Conservation (phyloP, 2,888 invertebrate species). For the Erynnis tages region DNA sequence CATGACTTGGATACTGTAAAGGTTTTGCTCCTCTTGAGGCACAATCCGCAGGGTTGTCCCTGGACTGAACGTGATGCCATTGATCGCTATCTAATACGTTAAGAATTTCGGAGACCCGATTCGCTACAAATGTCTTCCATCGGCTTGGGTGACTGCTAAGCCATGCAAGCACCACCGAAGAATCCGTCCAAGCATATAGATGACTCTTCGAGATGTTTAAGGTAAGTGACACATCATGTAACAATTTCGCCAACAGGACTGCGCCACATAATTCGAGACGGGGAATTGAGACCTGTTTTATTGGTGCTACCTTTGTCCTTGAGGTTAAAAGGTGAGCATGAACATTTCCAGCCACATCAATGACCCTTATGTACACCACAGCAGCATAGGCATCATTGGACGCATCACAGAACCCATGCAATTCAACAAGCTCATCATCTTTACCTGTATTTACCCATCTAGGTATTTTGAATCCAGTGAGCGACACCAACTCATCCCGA, state of each 20-base stretch:
- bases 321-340: constrained; percentile 13
- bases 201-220: constrained; percentile 13
- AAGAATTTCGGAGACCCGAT: constrained; percentile 32
- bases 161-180: constrained; percentile 5
- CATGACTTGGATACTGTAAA: constrained; percentile 8
- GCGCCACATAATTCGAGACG: constrained; percentile 31
- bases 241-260: constrained; percentile 22
- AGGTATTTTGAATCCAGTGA: constrained; percentile 25
- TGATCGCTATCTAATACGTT: constrained; percentile 8
- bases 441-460: constrained; percentile 27
- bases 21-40: constrained; percentile 21
- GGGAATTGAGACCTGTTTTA: constrained; percentile 29
- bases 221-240: constrained; percentile 12
- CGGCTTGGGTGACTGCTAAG: constrained; percentile 5
- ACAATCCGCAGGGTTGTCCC: constrained; percentile 26
- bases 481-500: constrained; percentile 16
- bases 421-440: constrained; percentile 25
- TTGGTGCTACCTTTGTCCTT: constrained; percentile 28
- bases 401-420: constrained; percentile 37
- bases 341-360: constrained; percentile 1
- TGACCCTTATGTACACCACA: constrained; percentile 20
- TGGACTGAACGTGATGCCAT: constrained; percentile 9
- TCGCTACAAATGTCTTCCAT: constrained; percentile 8
- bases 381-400: constrained; percentile 33
- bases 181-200: constrained; percentile 34